These are phyloP conservation scores for Pasiphila rectangulata DNA, from an alignment of 2,888 invertebrate genomes.

Conservation along the genomic window DNA sequence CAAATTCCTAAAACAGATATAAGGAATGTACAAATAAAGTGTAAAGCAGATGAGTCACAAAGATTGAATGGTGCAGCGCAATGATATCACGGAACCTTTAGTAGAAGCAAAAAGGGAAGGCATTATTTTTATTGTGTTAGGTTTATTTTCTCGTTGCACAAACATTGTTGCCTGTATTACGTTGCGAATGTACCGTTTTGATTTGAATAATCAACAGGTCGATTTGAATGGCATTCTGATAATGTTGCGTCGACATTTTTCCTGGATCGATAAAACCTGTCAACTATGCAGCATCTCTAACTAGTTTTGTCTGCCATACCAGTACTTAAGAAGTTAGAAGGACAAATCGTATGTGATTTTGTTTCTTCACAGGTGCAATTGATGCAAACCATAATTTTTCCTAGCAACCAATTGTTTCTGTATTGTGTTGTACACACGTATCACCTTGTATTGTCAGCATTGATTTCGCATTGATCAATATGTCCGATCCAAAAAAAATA, in stretches of 20 bases:
- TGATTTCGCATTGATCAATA: no score
- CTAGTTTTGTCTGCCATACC: neutral
- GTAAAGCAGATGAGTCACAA: slow-evolving; percentile 51
- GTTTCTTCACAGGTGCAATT: no score
- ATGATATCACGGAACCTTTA: slow-evolving; percentile 67
- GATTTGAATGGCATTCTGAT: slow-evolving; percentile 8
- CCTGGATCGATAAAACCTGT: slow-evolving; percentile 13
- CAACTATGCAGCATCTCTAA: slow-evolving; percentile 10
- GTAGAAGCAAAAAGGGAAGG: slow-evolving; percentile 61
- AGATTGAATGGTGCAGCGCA: slow-evolving; percentile 71
- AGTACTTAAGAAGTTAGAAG: no score
- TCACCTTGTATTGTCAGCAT: no score
- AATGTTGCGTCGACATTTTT: slow-evolving; percentile 10
- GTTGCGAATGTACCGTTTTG: slow-evolving; percentile 1
- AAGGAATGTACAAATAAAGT: slow-evolving; percentile 21
- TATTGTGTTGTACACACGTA: no score
- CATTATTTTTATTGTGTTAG: slow-evolving; percentile 57
- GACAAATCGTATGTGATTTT: neutral
- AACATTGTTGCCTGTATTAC: slow-evolving; percentile 13
- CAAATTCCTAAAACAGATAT: slow-evolving; percentile 19
- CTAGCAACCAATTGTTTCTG: no score
- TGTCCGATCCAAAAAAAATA: no score
- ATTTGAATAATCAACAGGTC: slow-evolving; percentile 16
- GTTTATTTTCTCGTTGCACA: slow-evolving; percentile 42
- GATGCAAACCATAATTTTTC: no score